Conservation (phyloP, 2,113 vertebrate genomes). For the Hippolais icterina region DNA sequence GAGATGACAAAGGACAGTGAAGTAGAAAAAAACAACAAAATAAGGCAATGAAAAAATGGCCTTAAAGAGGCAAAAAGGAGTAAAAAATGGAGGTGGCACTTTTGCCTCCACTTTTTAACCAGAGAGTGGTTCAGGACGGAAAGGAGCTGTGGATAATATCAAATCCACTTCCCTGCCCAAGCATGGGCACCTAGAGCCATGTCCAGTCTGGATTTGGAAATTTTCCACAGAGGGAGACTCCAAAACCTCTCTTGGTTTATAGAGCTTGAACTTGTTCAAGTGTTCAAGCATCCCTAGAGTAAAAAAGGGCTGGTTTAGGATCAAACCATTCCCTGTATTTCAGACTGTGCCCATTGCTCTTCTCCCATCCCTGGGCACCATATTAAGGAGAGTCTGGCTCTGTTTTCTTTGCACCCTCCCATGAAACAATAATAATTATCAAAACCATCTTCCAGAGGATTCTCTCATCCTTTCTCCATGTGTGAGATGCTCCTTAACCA, state of each 20-base stretch:
- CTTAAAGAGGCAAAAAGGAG: not conserved
- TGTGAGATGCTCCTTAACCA: not conserved
- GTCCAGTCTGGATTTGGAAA: not conserved
- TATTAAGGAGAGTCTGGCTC: not conserved
- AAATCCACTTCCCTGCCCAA: not conserved
- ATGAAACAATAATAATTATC: not conserved
- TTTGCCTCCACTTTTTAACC: not conserved
- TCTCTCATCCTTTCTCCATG: not conserved
- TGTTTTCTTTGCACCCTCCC: not conserved
- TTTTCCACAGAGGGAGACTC: not conserved
- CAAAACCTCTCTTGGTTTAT: not conserved
- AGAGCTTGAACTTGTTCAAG: not conserved
- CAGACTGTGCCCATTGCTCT: not conserved
- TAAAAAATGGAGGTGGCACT: not conserved
- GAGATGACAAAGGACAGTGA: not conserved
- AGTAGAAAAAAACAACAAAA: not conserved
- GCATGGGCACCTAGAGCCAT: not conserved
- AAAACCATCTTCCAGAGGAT: not conserved
- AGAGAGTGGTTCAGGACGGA: not conserved
- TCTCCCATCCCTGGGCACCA: not conserved
- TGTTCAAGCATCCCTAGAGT: not conserved
- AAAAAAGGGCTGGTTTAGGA: not conserved
- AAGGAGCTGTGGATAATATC: not conserved
- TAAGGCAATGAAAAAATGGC: not conserved
- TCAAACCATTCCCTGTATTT: not conserved